Base-by-base conservation (phyloP, 2,797 vertebrate species). In the Epinephelus coioides region DNA sequence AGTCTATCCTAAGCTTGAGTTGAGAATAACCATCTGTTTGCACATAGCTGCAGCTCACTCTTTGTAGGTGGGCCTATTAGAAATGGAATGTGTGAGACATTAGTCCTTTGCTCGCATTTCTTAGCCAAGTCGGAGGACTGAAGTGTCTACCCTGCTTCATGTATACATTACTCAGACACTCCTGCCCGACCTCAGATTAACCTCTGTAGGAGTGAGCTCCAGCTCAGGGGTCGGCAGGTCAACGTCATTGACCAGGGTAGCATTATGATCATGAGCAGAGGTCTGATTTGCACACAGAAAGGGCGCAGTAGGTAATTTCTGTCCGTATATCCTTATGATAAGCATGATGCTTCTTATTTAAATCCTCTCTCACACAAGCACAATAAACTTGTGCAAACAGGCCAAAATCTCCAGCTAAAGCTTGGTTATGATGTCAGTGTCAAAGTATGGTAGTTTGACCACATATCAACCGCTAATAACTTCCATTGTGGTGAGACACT, bases 21-120 rank as follows among this genome's bases (percentile, higher is more conserved):
- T 90, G 86, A 92, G 77, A 87, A 83, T 78, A 82, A 86, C 81
- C 91, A 92, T 93, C 89, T 93, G 91, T 87, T 81, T 86, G 85
- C 73, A 57, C 79, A 82, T 67, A 80, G 63, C 81, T 79, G 74
- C 83, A 82, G 79, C 75, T 83, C 79, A 59, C 67, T 87, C 90
- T 84, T 86, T 88, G 86, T 93, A 86, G 91, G 90, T 93, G 91
- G 92, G 89, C 88, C 88, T 88, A 76, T 89, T 90, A 84, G 69
- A 82, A 43, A 76, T 81, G 91, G 86, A 92, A 94, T 92, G 91
- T 84, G 80, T 87, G 78, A 88, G 76, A 89, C 87, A 88, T 92
- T 78, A 79, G 83, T 69, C 49, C 73, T 78, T 82, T 80, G 80
- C 86, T 88, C 81, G 83, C 78, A 80, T 88, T 86, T 89, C 79